Conservation (phyloP, 2,797 vertebrate genomes). For the Rhincodon typus region DNA sequence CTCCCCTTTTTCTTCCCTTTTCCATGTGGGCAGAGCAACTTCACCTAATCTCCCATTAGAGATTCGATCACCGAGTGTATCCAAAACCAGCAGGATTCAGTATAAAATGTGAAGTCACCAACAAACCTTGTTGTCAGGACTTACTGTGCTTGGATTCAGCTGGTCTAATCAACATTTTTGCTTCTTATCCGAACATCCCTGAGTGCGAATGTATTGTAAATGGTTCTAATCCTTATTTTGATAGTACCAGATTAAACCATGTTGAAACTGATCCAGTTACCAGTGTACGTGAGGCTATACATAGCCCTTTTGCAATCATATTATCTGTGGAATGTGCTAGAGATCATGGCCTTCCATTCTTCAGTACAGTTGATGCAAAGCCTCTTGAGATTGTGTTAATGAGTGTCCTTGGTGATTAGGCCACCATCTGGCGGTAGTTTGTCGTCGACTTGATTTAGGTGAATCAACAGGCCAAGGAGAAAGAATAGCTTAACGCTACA, state of each 20-base stretch:
- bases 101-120: not conserved
- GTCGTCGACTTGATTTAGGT: not conserved
- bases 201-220: not conserved
- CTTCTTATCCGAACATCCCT: not conserved
- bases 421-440: conserved; percentile 6
- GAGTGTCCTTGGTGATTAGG: conserved; percentile 28
- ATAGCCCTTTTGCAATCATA: not conserved
- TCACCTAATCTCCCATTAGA: not conserved
- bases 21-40: not conserved
- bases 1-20: not conserved
- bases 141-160: not conserved
- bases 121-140: not conserved
- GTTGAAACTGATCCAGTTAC: not conserved
- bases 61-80: too few species aligned
- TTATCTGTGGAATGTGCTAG: not conserved
- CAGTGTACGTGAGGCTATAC: not conserved
- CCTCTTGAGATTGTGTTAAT: conserved; percentile 23
- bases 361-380: not conserved
- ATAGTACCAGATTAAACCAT: not conserved
- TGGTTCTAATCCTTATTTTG: conserved; percentile 29
- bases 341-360: not conserved
- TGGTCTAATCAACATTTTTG: not conserved
- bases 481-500: not conserved
- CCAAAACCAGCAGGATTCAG: not conserved
- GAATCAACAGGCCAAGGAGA: not conserved